Evolutionary conservation across 2,797 vertebrate species (phyloP), one percentile per base, ranked within the genome.

Genomic region (Myotis pilosus): DNA sequence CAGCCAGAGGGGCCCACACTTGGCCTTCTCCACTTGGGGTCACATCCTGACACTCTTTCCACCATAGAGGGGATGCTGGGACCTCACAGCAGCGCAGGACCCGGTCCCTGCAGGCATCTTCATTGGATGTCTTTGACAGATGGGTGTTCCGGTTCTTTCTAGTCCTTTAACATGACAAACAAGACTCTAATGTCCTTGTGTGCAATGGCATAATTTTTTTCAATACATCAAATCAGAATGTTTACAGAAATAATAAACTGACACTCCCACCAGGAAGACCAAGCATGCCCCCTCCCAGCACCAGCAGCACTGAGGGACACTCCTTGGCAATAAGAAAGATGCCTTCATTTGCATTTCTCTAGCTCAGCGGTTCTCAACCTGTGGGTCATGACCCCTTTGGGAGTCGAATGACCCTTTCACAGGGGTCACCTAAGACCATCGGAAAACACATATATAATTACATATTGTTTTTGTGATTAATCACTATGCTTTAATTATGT

Each of bases 101-200:
- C 9, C 25, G 5, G 30, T 30, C 6, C 17, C 13, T 33, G 19
- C 9, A 19, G 0, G 0, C 9, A 10, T 64, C 51, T 25, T 62
- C 47, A 62, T 55, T 82, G 36, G 64, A 13, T 25, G 0, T 33
- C 28, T 25, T 36, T 78, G 8, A 5, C 51, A 2, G 6, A 20
- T 4, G 22, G 17, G 2, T 13, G 72, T 36, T 55, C 64, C 16
- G 4, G 23, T 83, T 53, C 4, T 51, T 66, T 75, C 60, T 82
- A 75, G 30, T n/a, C 22, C 30, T 80, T 57, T 79, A 11, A 13
- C 19, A 4, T 71, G 51, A 84, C 17, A 47, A 51, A 51, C 13
- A 13, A 20, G 76, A 1, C 6, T 60, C 5, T 69, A 30, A 30
- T 66, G 9, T 44, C 64, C 30, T 44, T 79, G 44, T 62, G 17